phyloP scores from a whole-genome alignment of 2,113 vertebrate species.

The Sphyrna mokarran region DNA sequence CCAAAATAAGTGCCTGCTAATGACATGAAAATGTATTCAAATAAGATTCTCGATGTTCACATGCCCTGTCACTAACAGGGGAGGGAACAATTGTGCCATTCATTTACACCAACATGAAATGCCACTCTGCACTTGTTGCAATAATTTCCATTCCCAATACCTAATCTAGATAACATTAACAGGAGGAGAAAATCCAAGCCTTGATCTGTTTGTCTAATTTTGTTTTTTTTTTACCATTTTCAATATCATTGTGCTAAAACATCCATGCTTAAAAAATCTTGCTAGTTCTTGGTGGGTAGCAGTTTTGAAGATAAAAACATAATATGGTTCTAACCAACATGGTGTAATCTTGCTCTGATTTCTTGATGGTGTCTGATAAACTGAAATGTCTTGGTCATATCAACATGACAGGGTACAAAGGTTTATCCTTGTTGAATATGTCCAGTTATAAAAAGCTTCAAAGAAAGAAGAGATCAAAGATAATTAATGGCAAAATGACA shows the following conservation, averaged over 20 bases:
- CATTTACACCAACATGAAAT: no score
- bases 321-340: neutral
- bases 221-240: neutral
- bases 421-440: neutral
- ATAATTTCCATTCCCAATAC: no score
- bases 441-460: neutral
- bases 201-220: neutral
- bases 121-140: no score
- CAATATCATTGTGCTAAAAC: neutral
- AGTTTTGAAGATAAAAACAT: neutral
- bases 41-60: no score
- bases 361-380: neutral
- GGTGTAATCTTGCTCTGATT: neutral
- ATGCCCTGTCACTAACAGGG: no score
- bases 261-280: neutral
- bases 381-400: neutral
- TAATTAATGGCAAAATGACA: neutral
- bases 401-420: neutral
- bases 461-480: constrained; percentile 17
- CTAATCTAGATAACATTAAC: no score
- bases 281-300: no score
- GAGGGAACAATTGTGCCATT: no score
- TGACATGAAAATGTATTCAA: no score
- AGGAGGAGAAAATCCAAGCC: no score
- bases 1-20: no score